Evolutionary conservation across 1,140 invertebrate species (phyloP).

Genomic region (Anoplolepis gracilipes): DNA sequence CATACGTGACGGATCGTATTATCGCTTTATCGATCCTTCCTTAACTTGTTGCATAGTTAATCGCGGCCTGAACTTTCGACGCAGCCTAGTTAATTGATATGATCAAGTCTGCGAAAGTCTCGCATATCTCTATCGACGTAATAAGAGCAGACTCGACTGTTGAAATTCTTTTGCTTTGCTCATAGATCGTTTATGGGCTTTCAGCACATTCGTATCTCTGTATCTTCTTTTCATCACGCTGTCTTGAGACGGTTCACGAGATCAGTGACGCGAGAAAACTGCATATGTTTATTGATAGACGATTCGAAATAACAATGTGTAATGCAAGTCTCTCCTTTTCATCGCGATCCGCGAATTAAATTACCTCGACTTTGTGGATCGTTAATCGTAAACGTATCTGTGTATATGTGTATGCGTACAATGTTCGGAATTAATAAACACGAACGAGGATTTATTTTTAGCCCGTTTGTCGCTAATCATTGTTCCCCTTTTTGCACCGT

Average conservation of each 20-base stretch:
- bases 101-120: conserved; percentile 25
- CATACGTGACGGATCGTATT: conserved; percentile 4
- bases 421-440: conserved; percentile 37
- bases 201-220: conserved; percentile 31
- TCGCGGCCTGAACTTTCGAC: conserved; percentile 12
- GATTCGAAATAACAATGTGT: conserved; percentile 45
- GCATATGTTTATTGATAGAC: conserved; percentile 44
- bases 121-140: not conserved
- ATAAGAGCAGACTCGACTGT: conserved; percentile 12
- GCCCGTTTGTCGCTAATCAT: conserved; percentile 28
- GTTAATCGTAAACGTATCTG: conserved; percentile 39
- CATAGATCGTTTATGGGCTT: conserved; percentile 20
- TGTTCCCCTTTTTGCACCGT: not conserved
- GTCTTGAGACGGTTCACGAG: conserved; percentile 20
- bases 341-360: conserved; percentile 48
- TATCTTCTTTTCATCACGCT: conserved; percentile 48
- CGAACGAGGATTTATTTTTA: conserved; percentile 25
- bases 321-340: not conserved
- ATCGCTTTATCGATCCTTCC: conserved; percentile 14
- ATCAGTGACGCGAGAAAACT: conserved; percentile 35
- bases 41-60: conserved; percentile 42
- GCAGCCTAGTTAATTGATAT: conserved; percentile 16
- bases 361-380: conserved; percentile 49
- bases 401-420: not conserved
- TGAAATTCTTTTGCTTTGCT: conserved; percentile 12